A percentile compares a stretch with the other conserved stretches of the same genome.
Conservation (phyloP, 2,113 vertebrate genomes). For the Sebastes fasciatus region DNA sequence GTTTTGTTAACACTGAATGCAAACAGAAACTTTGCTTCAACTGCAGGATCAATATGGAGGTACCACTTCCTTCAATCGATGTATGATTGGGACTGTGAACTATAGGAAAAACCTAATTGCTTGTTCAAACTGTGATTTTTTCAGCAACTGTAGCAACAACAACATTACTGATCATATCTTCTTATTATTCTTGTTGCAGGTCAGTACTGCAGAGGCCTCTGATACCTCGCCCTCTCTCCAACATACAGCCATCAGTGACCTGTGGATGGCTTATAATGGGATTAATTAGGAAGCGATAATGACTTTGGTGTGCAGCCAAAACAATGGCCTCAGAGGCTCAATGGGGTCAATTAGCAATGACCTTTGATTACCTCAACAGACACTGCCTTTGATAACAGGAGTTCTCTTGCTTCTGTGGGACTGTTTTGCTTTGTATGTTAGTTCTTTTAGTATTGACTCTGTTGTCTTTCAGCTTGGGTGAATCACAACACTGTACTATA, state of each 20-base stretch:
- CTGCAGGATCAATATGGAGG: not conserved
- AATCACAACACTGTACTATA: conserved; percentile 5
- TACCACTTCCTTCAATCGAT: not conserved
- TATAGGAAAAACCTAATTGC: not conserved
- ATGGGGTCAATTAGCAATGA: conserved; percentile 56
- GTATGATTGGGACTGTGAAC: not conserved
- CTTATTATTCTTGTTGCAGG: conserved; percentile 27
- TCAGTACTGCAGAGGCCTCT: conserved; percentile 4
- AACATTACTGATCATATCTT: not conserved
- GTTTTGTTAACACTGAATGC: not conserved
- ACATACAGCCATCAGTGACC: conserved; percentile 47
- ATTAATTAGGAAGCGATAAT: conserved; percentile 71
- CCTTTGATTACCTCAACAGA: conserved; percentile 40
- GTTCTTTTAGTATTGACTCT: not conserved
- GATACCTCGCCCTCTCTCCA: conserved; percentile 18
- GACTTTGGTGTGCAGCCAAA: conserved; percentile 61
- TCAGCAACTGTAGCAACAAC: not conserved
- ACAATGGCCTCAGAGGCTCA: conserved; percentile 47
- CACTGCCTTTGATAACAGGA: conserved; percentile 32
- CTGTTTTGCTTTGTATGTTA: not conserved
- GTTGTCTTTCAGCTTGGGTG: conserved; percentile 7
- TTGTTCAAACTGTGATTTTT: not conserved
- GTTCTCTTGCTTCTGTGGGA: conserved; percentile 8
- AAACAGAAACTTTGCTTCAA: not conserved
- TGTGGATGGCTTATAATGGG: conserved; percentile 44